Percentiles rank a stretch among this genome's conserved stretches.
Conservation (phyloP, 2,797 vertebrate species). For the Clamator glandarius region DNA sequence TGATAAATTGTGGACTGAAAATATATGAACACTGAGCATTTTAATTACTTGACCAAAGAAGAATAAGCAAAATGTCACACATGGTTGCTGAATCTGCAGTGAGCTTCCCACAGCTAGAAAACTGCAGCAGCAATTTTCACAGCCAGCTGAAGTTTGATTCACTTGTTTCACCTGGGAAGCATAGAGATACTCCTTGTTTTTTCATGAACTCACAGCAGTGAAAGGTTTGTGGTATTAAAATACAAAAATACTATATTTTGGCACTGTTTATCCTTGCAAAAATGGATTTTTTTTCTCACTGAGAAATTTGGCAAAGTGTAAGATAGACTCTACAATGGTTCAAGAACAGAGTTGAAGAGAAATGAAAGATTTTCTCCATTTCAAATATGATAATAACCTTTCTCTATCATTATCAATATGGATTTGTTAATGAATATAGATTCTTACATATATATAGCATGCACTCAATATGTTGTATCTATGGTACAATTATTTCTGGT, state of each 20-base stretch:
- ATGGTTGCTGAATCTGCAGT: conserved; percentile 28
- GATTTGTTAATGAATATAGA: background rate
- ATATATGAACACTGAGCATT: background rate
- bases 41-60: conserved; percentile 24
- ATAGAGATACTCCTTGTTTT: background rate
- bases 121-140: conserved; percentile 2
- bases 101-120: conserved; percentile 14
- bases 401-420: background rate
- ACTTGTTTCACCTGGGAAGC: background rate
- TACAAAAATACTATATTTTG: background rate
- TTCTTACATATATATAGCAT: background rate
- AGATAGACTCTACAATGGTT: background rate
- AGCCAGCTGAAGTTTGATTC: background rate
- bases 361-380: background rate
- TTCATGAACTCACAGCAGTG: background rate
- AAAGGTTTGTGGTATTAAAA: background rate
- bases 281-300: background rate
- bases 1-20: conserved; percentile 2
- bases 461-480: background rate
- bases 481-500: background rate
- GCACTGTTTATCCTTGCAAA: background rate
- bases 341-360: background rate
- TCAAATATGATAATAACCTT: background rate
- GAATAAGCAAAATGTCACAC: conserved; percentile 18
- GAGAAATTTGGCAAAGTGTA: background rate